These are phyloP conservation scores for Crematogaster levior DNA, from an alignment of 2,888 invertebrate species.

Conservation along the genomic window DNA sequence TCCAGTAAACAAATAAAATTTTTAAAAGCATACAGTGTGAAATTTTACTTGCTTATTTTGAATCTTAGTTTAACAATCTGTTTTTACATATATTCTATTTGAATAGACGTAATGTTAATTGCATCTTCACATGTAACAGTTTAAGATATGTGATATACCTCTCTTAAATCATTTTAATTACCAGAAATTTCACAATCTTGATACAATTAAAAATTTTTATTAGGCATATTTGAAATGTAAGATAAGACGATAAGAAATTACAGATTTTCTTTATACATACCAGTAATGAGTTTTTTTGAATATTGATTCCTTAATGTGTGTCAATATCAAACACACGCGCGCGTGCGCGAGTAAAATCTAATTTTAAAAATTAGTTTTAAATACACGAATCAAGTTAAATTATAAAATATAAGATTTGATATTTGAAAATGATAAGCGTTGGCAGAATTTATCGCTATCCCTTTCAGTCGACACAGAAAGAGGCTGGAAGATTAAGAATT, in stretches of 20 bases:
- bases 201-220: conserved; percentile 82
- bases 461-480: conserved; percentile 23
- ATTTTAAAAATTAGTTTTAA: conserved; percentile 76
- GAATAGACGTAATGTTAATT: neutral
- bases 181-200: conserved; percentile 60
- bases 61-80: neutral
- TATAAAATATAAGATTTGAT: conserved; percentile 66
- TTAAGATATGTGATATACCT: neutral
- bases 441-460: conserved; percentile 2
- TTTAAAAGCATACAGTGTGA: conserved; percentile 74
- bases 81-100: neutral
- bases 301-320: conserved; percentile 77
- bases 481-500: conserved; percentile 22
- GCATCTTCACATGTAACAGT: neutral
- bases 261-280: conserved; percentile 76
- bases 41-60: conserved; percentile 25
- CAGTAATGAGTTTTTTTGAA: conserved; percentile 72
- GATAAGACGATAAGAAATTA: conserved; percentile 81
- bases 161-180: conserved; percentile 14
- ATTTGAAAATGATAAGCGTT: conserved; percentile 52
- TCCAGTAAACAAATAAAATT: conserved; percentile 83
- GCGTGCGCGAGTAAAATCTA: conserved; percentile 52
- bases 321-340: neutral
- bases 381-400: conserved; percentile 73
- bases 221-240: conserved; percentile 84